Conservation (phyloP, 2,888 invertebrate species). For the Emmelina monodactyla region DNA sequence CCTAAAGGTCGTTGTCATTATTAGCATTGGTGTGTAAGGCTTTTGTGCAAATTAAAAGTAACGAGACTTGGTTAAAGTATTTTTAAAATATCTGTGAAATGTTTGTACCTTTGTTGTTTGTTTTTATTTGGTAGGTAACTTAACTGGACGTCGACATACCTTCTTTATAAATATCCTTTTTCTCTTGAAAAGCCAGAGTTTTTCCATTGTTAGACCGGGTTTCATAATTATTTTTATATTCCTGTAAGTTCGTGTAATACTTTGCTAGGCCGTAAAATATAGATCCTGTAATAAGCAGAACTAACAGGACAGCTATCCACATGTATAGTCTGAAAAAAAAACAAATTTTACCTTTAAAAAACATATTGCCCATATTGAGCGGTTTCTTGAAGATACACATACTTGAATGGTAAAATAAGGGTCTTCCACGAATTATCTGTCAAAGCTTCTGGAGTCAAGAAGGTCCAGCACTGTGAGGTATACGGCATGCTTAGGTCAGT, state of each 20-base stretch:
- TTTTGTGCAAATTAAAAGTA: not conserved
- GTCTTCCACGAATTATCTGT: conserved; percentile 87
- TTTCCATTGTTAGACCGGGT: too few relatives aligned
- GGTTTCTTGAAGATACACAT: too few relatives aligned
- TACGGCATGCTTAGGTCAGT: conserved; percentile 81
- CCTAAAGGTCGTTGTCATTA: conserved; percentile 3
- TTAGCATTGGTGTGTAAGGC: not conserved
- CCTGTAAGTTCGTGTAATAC: conserved; percentile 56
- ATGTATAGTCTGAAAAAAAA: conserved; percentile 67
- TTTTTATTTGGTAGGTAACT: too few relatives aligned
- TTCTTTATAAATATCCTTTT: too few relatives aligned
- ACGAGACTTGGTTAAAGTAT: not conserved
- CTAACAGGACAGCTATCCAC: conserved; percentile 77
- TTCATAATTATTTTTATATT: conserved; percentile 21
- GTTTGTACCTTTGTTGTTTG: too few relatives aligned
- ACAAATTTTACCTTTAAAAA: not conserved
- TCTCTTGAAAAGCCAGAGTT: too few relatives aligned
- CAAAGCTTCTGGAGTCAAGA: conserved; percentile 81
- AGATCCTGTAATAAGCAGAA: conserved; percentile 70
- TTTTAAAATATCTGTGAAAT: too few relatives aligned
- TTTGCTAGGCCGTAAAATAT: conserved; percentile 72
- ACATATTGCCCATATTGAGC: not conserved
- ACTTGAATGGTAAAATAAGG: conserved; percentile 81
- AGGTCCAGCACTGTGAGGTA: conserved; percentile 84
- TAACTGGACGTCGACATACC: too few relatives aligned